Evolutionary conservation across 1,140 invertebrate genomes (phyloP).

Genomic region (Cryptotermes secundus): DNA sequence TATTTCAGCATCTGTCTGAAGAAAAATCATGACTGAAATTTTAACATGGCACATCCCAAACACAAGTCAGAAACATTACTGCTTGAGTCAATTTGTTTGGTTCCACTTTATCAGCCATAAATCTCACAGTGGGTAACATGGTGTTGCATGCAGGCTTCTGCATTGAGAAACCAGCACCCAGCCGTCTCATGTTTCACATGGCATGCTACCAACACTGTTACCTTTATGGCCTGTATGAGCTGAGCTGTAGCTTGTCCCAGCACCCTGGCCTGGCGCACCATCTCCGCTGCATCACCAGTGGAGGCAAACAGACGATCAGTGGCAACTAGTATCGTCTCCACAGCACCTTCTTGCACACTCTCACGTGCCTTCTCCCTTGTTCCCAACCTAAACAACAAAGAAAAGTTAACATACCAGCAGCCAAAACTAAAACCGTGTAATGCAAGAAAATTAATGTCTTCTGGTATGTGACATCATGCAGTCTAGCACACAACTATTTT

Average conservation of each 20-base stretch:
- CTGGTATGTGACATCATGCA: too few species aligned
- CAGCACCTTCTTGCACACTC: conserved; percentile 71
- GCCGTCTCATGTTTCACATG: too few species aligned
- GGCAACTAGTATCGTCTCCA: conserved; percentile 87
- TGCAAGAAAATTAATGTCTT: neutral
- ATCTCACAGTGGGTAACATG: too few species aligned
- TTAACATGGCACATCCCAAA: too few species aligned
- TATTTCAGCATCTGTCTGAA: too few species aligned
- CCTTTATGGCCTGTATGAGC: conserved; percentile 89
- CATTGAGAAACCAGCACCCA: too few species aligned
- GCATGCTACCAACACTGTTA: conserved; percentile 38
- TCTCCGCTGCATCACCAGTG: conserved; percentile 82
- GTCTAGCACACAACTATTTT: too few species aligned
- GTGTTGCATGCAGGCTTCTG: too few species aligned
- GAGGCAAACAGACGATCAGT: conserved; percentile 87
- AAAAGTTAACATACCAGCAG: neutral
- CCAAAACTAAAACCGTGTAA: neutral
- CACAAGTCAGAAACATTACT: too few species aligned
- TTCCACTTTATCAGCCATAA: too few species aligned
- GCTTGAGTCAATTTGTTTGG: too few species aligned
- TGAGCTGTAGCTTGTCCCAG: conserved; percentile 90
- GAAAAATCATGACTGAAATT: too few species aligned
- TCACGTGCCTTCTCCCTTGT: conserved; percentile 52
- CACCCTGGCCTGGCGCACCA: conserved; percentile 92
- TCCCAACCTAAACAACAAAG: conserved; percentile 40